Evolutionary conservation across 1,140 invertebrate genomes (phyloP).

Genomic region (Drosophila ironensis): DNA sequence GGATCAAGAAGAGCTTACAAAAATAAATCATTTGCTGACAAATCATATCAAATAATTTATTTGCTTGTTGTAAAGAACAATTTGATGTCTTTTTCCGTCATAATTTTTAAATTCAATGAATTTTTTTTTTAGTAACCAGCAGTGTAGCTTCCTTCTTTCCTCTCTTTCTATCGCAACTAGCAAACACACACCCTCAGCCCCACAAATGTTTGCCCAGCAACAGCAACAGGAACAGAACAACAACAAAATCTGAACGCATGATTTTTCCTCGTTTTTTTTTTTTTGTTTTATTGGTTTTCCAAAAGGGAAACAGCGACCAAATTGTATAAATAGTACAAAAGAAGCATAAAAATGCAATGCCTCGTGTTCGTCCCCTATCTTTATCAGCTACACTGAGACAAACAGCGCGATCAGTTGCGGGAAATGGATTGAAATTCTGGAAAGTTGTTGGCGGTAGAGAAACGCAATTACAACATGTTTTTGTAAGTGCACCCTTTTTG

Average conservation of each 20-base stretch:
- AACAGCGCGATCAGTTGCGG: no score
- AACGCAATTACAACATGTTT: background rate
- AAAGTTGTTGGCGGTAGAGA: background rate
- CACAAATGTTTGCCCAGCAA: no score
- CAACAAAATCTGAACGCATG: conserved; percentile 68
- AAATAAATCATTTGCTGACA: no score
- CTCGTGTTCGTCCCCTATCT: background rate
- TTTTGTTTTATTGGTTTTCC: no score
- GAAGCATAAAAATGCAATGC: conserved; percentile 50
- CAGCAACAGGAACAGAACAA: no score
- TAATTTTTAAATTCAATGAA: background rate
- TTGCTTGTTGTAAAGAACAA: no score
- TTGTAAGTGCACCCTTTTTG: background rate
- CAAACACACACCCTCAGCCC: conserved; percentile 21
- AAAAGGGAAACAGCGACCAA: conserved; percentile 32
- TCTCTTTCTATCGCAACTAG: conserved; percentile 60
- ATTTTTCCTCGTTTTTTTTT: conserved; percentile 68
- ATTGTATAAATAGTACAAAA: conserved; percentile 45
- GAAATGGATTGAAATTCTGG: background rate
- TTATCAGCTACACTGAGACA: background rate
- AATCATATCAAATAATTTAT: no score
- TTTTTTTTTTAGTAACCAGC: no score
- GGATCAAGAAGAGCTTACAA: no score
- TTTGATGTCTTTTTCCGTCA: no score
- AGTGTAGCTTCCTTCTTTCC: conserved; percentile 9